Conservation (phyloP, 1,140 invertebrate genomes). For the Bombus balteatus region DNA sequence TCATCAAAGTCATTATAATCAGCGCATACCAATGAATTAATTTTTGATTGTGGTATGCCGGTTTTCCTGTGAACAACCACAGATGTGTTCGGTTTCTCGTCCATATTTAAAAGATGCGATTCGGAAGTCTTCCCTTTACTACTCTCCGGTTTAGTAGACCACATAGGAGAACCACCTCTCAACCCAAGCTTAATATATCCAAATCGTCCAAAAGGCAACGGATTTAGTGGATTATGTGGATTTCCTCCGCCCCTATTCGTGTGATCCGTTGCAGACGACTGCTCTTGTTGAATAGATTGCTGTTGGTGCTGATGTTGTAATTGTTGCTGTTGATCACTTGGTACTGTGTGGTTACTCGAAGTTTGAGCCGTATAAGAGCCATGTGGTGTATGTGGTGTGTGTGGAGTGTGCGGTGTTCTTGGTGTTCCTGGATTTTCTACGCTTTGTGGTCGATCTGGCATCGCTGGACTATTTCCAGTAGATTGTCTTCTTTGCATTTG, state of each 20-base stretch:
- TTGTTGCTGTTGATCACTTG: conserved; percentile 72
- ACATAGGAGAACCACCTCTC: conserved; percentile 89
- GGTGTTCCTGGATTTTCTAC: conserved; percentile 85
- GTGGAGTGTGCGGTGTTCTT: conserved; percentile 79
- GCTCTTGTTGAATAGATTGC: conserved; percentile 68
- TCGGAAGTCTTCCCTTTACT: conserved; percentile 80
- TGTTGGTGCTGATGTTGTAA: conserved; percentile 71
- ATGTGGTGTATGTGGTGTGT: conserved; percentile 70
- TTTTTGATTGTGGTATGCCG: conserved; percentile 81
- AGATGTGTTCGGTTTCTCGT: conserved; percentile 82
- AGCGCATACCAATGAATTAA: conserved; percentile 84
- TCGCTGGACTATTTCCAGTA: conserved; percentile 83
- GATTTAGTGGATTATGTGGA: conserved; percentile 82
- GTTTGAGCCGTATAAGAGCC: conserved; percentile 70
- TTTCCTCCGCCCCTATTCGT: conserved; percentile 82
- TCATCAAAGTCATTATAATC: conserved; percentile 87
- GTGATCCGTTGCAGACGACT: conserved; percentile 66
- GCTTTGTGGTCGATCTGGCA: conserved; percentile 84
- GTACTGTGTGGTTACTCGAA: conserved; percentile 72
- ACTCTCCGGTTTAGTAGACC: conserved; percentile 82
- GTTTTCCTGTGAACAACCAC: conserved; percentile 82
- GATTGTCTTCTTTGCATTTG: conserved; percentile 83
- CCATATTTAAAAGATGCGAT: conserved; percentile 68
- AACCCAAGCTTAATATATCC: conserved; percentile 86
- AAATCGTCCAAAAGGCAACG: conserved; percentile 83